These are phyloP conservation scores for Lipophrys pholis DNA, from an alignment of 2,113 vertebrate genomes.

Conservation along the genomic window DNA sequence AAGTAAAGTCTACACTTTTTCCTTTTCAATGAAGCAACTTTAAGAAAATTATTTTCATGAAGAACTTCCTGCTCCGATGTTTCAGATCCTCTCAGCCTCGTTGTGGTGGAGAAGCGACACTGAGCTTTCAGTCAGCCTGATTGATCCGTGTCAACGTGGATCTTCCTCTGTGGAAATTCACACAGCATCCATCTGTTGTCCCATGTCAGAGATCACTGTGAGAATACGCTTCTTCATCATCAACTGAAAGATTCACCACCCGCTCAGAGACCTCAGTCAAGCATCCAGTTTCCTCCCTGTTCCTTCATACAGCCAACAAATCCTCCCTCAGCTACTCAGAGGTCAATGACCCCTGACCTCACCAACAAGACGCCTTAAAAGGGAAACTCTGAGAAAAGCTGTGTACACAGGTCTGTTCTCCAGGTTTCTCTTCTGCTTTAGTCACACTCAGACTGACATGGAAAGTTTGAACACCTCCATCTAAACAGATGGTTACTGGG, in stretches of 20 bases:
- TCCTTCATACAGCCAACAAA: neutral
- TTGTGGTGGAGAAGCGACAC: neutral
- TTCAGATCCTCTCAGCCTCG: too few species aligned
- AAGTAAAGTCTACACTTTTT: too few species aligned
- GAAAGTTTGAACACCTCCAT: neutral
- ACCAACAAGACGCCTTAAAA: constrained; percentile 54
- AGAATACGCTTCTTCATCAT: constrained; percentile 32
- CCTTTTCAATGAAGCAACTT: too few species aligned
- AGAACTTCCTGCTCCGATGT: too few species aligned
- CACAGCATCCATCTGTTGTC: constrained; percentile 28
- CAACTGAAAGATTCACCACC: constrained; percentile 30
- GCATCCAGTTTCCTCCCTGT: constrained; percentile 37
- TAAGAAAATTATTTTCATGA: too few species aligned
- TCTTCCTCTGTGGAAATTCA: constrained; percentile 58
- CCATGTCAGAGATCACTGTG: constrained; percentile 29
- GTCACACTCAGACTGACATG: neutral
- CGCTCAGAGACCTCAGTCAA: constrained; percentile 43
- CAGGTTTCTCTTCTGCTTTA: neutral
- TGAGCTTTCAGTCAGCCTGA: constrained; percentile 39
- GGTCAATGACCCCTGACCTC: constrained; percentile 45
- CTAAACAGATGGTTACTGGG: too few species aligned
- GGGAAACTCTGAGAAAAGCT: constrained; percentile 32
- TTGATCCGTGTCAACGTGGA: constrained; percentile 32
- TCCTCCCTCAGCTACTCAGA: constrained; percentile 39
- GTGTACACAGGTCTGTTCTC: neutral